Evolutionary conservation across 1,140 invertebrate genomes (phyloP), one percentile per base, ranked within the genome.

Genomic region (Lordiphosa mommai): DNA sequence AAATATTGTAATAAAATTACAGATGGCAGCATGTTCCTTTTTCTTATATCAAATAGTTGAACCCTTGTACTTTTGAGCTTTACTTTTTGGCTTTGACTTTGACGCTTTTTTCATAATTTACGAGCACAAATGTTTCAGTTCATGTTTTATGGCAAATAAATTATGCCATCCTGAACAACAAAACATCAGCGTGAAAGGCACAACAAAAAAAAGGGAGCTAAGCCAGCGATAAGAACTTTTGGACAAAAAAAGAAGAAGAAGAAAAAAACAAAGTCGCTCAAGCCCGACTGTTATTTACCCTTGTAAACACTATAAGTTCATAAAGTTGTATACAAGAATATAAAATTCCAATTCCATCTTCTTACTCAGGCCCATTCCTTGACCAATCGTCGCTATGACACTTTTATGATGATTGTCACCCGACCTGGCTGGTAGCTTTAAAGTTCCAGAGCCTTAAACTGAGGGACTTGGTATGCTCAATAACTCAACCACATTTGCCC

Each of bases 121-220:
- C 76, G 77, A 82, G 76, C 71, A 43, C 38, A 76, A 71, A 82
- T 82, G 61, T 82, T 82, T 82, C 67, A 82, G 67, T 80, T 76
- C 77, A 72, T 76, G 67, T 76, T 82, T 82, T 84, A 82, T 80
- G 76, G 77, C 55, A 68, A 68, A 82, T 82, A 80, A 80, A 80
- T 80, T 82, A 80, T 82, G 71, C 48, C 30, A 69, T 46, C 51
- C 49, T 37, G 30, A 23, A 47, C 65, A 57, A 56, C 32, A 59
- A 46, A 67, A 67, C 34, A 43, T 49, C 56, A 49, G 27, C 49
- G 23, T 40, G 23, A 34, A 12, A 33, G 32, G 46, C 46, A 27
- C 16, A 13, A 33, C 9, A 33, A 49, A 17, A 36, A 30, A n/a
- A 34, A 48, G 41, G 7, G 43, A 50, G 76, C 74, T 82, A 63